Base-by-base conservation (phyloP, 2,113 vertebrate genomes). In the Baryphthengus martii region DNA sequence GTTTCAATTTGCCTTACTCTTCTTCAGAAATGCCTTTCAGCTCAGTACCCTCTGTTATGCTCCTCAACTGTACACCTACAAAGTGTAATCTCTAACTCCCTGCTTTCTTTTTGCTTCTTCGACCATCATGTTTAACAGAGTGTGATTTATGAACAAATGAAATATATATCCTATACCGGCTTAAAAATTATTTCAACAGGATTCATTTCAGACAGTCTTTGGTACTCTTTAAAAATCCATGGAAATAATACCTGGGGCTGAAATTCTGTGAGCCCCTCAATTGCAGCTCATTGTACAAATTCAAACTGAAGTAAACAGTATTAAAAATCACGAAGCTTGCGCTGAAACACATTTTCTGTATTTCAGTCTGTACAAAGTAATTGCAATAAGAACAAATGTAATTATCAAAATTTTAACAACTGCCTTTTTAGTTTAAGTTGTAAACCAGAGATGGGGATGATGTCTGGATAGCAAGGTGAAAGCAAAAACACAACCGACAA, bases 381-480 rank as follows among this genome's bases (percentile, higher is more conserved):
- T 25, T 52, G 33, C 79, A 42, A 12, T 45, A 40, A 84, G 26
- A 80, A 56, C 17, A 79, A 55, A 72, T 55, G 24, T 55, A 73
- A 44, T 37, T 17, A 65, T 53, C 40, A 68, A 58, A 37, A 70
- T 44, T 77, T 71, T 63, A 86, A 70, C n/a, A 79, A 24, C 31
- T 71, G 56, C 31, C 33, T 81, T 80, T 94, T 62, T n/a, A 88
- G 62, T 52, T 95, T 62, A 50, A 72, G 10, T 25, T 71, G 45
- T 55, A 85, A 92, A 24, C 17, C 21, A 28, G 77, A 59, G 83
- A 26, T 53, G 55, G 39, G 53, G 77, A 63, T 90, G 88, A 68
- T 73, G 81, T 37, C 88, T 95, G 92, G 72, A 44, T 19, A 93
- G 79, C 96, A 93, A 95, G 71, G 77, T 95, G 93, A 95, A 90